Conservation (phyloP, 2,888 invertebrate species). For the Heteromurus nitidus region DNA sequence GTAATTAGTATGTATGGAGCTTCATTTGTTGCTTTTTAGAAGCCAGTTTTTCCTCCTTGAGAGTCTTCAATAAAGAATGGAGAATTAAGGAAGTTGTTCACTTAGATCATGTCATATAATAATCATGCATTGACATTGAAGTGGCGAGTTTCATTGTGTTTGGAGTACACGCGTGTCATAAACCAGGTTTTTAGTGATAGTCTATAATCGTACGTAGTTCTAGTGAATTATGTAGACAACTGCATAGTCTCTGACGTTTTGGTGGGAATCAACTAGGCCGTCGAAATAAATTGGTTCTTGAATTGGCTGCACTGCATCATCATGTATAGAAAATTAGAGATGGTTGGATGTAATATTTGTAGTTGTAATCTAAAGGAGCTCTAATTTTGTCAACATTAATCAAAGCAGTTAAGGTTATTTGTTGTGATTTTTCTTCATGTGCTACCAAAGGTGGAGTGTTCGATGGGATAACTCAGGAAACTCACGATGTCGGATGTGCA, state of each 20-base stretch:
- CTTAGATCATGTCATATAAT: no score
- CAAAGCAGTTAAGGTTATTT: slow-evolving; percentile 14
- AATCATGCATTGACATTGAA: no score
- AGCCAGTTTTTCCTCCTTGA: not conserved
- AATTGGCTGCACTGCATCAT: no score
- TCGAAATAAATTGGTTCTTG: no score
- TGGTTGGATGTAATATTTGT: no score
- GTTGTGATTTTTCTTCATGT: slow-evolving; percentile 43
- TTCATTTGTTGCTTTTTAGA: not conserved
- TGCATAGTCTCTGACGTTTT: no score
- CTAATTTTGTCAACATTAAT: no score
- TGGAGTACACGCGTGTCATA: not conserved
- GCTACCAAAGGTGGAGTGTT: slow-evolving; percentile 21
- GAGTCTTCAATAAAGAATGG: not conserved
- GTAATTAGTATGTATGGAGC: not conserved
- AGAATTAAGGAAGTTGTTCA: slow-evolving; percentile 6
- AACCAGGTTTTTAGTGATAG: not conserved
- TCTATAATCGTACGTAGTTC: no score
- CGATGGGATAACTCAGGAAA: slow-evolving; percentile 17
- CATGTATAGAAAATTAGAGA: no score
- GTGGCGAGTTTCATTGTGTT: slow-evolving; percentile 1
- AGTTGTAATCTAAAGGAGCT: no score
- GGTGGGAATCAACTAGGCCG: no score
- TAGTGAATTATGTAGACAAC: no score
- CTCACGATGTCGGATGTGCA: not conserved